Evolutionary conservation across 2,888 invertebrate species (phyloP), one percentile per base, ranked within the genome.

Genomic region (Omphaloscelis lunosa): DNA sequence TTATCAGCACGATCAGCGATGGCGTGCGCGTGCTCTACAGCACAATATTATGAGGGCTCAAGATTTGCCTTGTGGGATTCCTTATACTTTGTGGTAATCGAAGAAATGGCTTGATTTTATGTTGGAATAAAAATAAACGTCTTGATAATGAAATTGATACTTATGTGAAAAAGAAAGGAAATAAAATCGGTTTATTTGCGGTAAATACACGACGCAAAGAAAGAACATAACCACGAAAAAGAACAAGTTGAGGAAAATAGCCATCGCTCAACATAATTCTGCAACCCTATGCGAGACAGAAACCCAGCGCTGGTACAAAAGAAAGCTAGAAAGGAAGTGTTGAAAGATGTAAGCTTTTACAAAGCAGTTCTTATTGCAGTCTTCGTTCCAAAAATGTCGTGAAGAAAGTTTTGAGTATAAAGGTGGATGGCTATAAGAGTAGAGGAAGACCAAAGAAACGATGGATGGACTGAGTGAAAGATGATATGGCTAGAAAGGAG

Each of bases 1-100:
- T 87, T 92, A 93, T 93, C 93, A 84, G 29, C 76, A 62, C 34
- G 72, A 92, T 93, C 91, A 80, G 63, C 63, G 72, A 45, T 82
- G 34, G 82, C 82, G 83, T 83, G 83, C 62, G 83, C 82, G 84
- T 77, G 77, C 72, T 45, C 75, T 45, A 72, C 67, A 75, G 77
- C 72, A 75, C 77, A 39, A 81, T 34, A 34, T 69, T 76, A 70
- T 48, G 69, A 65, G 63, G 72, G 66, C 72, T 69, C 51, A 8
- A 27, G 29, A 61, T 61, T 77, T 72, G 51, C 34, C 61, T 62
- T 48, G 45, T 39, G 66, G 48, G 58, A 70, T 63, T 69, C 65
- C 59, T 70, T 58, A 56, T 39, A 68, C 58, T 80, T 67, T 56
- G 51, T 62, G 3, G 2, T 58, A 39, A 58, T 69, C 15, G 39